Conservation (phyloP, 1,140 invertebrate species). For the Brachionus paranguensis region DNA sequence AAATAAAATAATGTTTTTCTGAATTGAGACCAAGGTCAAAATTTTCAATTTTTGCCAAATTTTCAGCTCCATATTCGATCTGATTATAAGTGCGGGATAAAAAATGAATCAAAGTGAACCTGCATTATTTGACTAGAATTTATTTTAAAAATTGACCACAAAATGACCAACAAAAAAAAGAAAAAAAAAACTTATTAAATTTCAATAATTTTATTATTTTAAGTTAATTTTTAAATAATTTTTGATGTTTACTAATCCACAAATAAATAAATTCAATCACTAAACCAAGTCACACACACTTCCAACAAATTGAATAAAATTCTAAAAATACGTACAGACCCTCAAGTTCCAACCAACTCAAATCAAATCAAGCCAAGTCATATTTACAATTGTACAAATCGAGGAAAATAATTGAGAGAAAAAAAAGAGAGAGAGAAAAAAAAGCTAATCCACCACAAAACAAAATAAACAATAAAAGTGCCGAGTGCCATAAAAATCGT, state of each 20-base stretch:
- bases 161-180: not conserved
- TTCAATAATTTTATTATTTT: constrained; percentile 24
- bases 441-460: not conserved
- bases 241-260: not conserved
- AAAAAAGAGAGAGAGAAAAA: not conserved
- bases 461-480: not conserved
- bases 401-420: not conserved
- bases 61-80: too few species aligned
- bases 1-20: too few species aligned
- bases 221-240: not conserved
- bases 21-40: too few species aligned
- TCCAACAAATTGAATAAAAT: not conserved
- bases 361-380: not conserved
- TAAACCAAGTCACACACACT: not conserved
- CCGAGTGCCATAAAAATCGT: not conserved
- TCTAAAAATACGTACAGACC: not conserved
- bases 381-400: not conserved
- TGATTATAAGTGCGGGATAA: too few species aligned
- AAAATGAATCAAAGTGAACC: too few species aligned
- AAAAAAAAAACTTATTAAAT: not conserved
- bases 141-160: not conserved
- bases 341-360: not conserved
- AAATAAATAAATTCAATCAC: not conserved
- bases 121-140: not conserved
- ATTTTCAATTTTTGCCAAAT: too few species aligned